Evolutionary conservation across 2,113 vertebrate species (phyloP).

Genomic region (Proteles cristata): DNA sequence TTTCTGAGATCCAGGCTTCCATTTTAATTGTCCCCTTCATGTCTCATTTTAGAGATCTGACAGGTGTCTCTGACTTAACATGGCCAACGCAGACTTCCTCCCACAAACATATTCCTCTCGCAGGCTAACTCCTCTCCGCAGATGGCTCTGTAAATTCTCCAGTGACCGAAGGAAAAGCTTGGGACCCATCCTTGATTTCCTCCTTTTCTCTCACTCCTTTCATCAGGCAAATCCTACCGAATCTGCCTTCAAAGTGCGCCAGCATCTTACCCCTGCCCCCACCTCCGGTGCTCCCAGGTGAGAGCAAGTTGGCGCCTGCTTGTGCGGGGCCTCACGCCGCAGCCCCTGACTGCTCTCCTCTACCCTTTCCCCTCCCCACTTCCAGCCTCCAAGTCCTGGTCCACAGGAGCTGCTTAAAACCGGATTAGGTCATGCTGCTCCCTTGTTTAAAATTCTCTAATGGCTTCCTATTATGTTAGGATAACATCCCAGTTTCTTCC

Average conservation of each 20-base stretch:
- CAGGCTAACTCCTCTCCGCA: not conserved
- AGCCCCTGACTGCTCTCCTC: not conserved
- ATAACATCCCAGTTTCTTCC: not conserved
- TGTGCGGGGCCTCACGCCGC: accelerated
- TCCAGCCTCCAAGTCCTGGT: not conserved
- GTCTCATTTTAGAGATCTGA: constrained; percentile 26
- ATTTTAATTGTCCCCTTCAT: constrained; percentile 33
- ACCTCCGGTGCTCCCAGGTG: not conserved
- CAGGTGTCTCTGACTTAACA: not conserved
- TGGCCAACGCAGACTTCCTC: not conserved
- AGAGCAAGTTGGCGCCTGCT: not conserved
- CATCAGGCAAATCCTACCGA: not conserved
- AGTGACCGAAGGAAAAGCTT: not conserved
- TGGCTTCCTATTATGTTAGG: not conserved
- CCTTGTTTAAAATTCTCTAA: not conserved
- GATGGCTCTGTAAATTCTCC: not conserved
- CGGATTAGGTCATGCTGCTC: not conserved
- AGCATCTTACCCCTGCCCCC: not conserved
- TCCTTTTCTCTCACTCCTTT: not conserved
- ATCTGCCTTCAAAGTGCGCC: not conserved
- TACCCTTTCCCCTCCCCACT: not conserved
- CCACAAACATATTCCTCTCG: not conserved
- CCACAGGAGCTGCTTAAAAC: not conserved
- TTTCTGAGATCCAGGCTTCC: not conserved
- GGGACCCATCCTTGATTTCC: not conserved